phyloP scores from a whole-genome alignment of 2,113 vertebrate genomes.

The Sialia sialis region DNA sequence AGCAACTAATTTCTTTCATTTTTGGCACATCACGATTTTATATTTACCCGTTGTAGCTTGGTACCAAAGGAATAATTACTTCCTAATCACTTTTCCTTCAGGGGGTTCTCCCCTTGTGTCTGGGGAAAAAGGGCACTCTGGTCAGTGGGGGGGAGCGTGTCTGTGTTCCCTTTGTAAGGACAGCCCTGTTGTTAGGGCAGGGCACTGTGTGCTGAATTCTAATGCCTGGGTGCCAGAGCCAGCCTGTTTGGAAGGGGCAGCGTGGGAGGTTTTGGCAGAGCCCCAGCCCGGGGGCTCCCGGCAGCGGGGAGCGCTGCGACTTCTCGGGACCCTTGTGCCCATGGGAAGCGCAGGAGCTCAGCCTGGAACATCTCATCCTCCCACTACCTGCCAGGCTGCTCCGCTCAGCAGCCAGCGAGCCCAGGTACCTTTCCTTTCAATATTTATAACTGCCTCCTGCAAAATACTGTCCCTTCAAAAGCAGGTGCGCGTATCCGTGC shows the following conservation, averaged over 20 bases:
- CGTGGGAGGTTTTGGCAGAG: background rate
- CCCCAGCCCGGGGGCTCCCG: background rate
- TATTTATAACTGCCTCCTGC: background rate
- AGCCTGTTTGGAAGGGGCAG: background rate
- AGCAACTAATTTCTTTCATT: background rate
- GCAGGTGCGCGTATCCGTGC: fast-evolving
- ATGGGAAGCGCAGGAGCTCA: background rate
- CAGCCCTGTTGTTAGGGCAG: constrained; percentile 4
- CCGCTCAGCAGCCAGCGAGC: background rate
- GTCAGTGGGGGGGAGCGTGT: background rate
- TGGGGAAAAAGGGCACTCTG: constrained; percentile 9
- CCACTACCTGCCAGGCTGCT: background rate
- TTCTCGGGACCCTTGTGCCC: background rate
- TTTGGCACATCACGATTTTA: background rate
- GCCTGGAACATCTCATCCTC: background rate
- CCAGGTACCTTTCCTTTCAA: background rate
- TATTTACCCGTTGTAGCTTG: background rate
- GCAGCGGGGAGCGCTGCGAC: fast-evolving
- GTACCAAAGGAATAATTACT: constrained; percentile 32
- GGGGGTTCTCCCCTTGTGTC: background rate
- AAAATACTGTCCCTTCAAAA: fast-evolving
- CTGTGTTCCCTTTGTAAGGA: background rate
- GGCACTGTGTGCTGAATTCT: constrained; percentile 31
- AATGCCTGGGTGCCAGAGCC: background rate
- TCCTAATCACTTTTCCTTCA: background rate